These are phyloP conservation scores for Arctia plantaginis DNA, from an alignment of 2,888 invertebrate genomes.

Conservation along the genomic window DNA sequence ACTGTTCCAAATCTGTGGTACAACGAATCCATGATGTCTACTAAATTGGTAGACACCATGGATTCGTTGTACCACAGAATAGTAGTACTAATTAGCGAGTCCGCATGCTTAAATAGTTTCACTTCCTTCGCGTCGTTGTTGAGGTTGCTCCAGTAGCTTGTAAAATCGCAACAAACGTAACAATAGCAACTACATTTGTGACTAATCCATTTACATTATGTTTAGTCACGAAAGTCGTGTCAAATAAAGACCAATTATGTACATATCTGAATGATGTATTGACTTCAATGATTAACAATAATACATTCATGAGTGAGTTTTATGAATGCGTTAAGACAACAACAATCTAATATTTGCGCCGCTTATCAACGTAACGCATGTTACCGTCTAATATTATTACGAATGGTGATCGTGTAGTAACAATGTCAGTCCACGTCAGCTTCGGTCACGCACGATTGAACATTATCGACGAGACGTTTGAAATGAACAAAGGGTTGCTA, in stretches of 20 bases:
- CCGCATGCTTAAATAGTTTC: constrained; percentile 40
- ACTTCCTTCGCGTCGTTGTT: constrained; percentile 39
- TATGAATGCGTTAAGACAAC: constrained; percentile 37
- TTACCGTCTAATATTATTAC: constrained; percentile 34
- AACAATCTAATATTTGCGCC: constrained; percentile 29
- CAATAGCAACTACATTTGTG: constrained; percentile 61
- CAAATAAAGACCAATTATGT: constrained; percentile 55
- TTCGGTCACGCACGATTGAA: constrained; percentile 52
- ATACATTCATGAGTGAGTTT: constrained; percentile 24
- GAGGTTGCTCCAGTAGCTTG: constrained; percentile 43
- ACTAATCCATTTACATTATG: constrained; percentile 64
- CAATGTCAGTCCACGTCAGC: constrained; percentile 48
- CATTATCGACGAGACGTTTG: constrained; percentile 48
- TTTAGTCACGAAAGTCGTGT: constrained; percentile 65
- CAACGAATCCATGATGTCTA: constrained; percentile 39
- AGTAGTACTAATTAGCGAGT: constrained; percentile 45
- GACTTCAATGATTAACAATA: constrained; percentile 26
- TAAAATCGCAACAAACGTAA: constrained; percentile 58
- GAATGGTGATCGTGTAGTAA: constrained; percentile 38
- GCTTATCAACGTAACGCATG: constrained; percentile 33
- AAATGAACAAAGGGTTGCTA: constrained; percentile 50
- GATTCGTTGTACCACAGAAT: too few relatives aligned
- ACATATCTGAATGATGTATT: constrained; percentile 50
- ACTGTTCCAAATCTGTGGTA: constrained; percentile 40
- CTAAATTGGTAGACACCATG: too few relatives aligned